A percentile compares a stretch with the other conserved stretches of the same genome.
Conservation (phyloP, 2,888 invertebrate species). For the Dimorphilus gyrociliatus region DNA sequence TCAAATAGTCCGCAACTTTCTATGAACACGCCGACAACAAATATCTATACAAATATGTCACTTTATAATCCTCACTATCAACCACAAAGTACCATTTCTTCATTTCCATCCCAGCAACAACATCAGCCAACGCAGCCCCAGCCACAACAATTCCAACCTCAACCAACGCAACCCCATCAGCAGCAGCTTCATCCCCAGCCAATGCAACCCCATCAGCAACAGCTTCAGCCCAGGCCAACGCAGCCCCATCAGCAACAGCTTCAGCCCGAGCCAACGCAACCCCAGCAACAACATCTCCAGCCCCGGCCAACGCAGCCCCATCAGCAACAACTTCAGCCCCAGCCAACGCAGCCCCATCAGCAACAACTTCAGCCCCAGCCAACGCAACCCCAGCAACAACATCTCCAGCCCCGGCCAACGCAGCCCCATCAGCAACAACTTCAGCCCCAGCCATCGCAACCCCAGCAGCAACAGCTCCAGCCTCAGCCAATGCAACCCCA, state of each 20-base stretch:
- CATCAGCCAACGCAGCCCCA: conserved; percentile 3
- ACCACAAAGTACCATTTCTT: background rate
- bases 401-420: conserved; percentile 4
- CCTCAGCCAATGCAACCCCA: conserved; percentile 6
- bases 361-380: conserved; percentile 1
- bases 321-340: conserved; percentile 4
- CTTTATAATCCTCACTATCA: background rate
- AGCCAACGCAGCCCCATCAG: conserved; percentile 2
- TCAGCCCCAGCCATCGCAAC: conserved; percentile 5
- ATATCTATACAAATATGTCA: background rate
- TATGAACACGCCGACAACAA: background rate
- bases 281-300: conserved; percentile 4
- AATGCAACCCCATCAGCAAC: conserved; percentile 15
- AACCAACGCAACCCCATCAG: conserved; percentile 1
- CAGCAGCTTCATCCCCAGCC: conserved; percentile 10
- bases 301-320: conserved; percentile 4
- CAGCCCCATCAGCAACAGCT: conserved; percentile 3
- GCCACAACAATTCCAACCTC: conserved; percentile 8
- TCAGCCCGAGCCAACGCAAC: conserved; percentile 5
- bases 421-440: conserved; percentile 7
- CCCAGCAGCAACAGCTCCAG: conserved; percentile 8
- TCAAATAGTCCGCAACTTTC: background rate
- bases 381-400: conserved; percentile 6
- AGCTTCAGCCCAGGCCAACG: conserved; percentile 1
- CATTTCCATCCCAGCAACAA: conserved; percentile 6